Conservation (phyloP, 2,113 vertebrate genomes). For the Pipa parva region DNA sequence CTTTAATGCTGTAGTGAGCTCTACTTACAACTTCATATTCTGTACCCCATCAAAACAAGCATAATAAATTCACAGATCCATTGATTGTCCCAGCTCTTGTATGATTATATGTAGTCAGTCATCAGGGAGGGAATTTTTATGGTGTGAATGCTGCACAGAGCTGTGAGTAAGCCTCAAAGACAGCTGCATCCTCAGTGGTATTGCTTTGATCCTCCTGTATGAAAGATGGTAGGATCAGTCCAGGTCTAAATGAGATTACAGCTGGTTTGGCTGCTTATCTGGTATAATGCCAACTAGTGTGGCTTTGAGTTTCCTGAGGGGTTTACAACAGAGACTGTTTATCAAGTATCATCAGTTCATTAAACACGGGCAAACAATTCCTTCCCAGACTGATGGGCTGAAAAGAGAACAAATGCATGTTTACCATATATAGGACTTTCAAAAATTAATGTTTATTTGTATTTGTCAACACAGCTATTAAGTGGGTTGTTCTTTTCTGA, state of each 20-base stretch:
- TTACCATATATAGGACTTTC: too few relatives aligned
- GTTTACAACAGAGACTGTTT: conserved; percentile 83
- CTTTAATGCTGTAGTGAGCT: conserved; percentile 45
- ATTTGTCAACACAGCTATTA: too few relatives aligned
- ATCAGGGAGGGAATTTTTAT: conserved; percentile 81
- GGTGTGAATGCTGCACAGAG: conserved; percentile 68
- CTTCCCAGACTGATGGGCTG: conserved; percentile 62
- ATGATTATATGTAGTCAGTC: conserved; percentile 95
- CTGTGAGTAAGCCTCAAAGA: conserved; percentile 63
- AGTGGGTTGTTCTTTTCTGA: too few relatives aligned
- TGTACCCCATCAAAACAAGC: conserved; percentile 72
- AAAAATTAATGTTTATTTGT: too few relatives aligned
- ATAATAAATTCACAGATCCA: conserved; percentile 95
- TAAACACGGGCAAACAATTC: conserved; percentile 78
- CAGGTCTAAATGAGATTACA: conserved; percentile 99
- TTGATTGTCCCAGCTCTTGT: conserved; percentile 90
- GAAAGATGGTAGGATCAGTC: conserved; percentile 96
- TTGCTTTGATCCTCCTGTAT: conserved; percentile 81
- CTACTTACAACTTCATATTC: conserved; percentile 35
- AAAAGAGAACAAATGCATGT: too few relatives aligned
- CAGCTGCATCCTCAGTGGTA: conserved; percentile 73
- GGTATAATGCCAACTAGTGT: conserved; percentile 96
- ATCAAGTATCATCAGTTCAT: conserved; percentile 81
- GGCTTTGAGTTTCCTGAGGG: conserved; percentile 83
- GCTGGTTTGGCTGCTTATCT: conserved; percentile 97